A percentile compares a stretch with the other conserved stretches of the same genome.
These are phyloP conservation scores for Neuroscelio doddi DNA, from an alignment of 2,888 invertebrate species.

Conservation along the genomic window DNA sequence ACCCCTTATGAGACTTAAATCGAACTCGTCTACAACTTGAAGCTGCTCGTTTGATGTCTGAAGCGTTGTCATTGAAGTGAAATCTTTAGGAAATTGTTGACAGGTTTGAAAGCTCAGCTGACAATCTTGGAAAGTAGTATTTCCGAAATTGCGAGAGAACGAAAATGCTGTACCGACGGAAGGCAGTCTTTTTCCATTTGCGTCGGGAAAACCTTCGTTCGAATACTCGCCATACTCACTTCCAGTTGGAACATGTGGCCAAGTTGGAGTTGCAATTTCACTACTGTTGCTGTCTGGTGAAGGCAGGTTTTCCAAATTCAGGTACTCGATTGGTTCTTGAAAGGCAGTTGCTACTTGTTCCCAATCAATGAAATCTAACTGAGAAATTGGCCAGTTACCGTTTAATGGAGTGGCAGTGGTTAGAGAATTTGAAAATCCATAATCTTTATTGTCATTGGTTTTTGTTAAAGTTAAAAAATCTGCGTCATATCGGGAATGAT, in stretches of 20 bases:
- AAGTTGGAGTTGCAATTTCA: slow-evolving; percentile 59
- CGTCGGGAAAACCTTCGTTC: slow-evolving; percentile 42
- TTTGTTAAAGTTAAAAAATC: slow-evolving; percentile 19
- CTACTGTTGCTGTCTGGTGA: slow-evolving; percentile 61
- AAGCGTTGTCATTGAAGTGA: not conserved
- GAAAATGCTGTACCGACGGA: slow-evolving; percentile 65
- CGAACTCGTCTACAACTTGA: slow-evolving; percentile 63
- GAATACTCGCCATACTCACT: slow-evolving; percentile 55
- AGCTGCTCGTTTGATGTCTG: slow-evolving; percentile 26
- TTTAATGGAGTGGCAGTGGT: not conserved
- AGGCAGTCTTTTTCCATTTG: slow-evolving; percentile 50
- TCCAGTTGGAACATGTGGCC: slow-evolving; percentile 46
- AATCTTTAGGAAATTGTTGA: slow-evolving; percentile 9
- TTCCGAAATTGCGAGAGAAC: slow-evolving; percentile 60
- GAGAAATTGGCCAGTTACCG: slow-evolving; percentile 52
- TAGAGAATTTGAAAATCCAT: slow-evolving; percentile 40
- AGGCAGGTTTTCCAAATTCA: slow-evolving; percentile 32
- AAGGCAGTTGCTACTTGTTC: slow-evolving; percentile 58
- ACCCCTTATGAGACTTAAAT: slow-evolving; percentile 66
- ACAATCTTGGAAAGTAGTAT: slow-evolving; percentile 25
- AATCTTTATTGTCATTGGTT: slow-evolving; percentile 23
- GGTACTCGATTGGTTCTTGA: slow-evolving; percentile 53
- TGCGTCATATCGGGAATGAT: slow-evolving; percentile 19
- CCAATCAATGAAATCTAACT: slow-evolving; percentile 56
- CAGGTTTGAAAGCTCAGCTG: slow-evolving; percentile 18